Conservation (phyloP, 92 coral and sea anemone genomes). For the Palythoa grandiflora region DNA sequence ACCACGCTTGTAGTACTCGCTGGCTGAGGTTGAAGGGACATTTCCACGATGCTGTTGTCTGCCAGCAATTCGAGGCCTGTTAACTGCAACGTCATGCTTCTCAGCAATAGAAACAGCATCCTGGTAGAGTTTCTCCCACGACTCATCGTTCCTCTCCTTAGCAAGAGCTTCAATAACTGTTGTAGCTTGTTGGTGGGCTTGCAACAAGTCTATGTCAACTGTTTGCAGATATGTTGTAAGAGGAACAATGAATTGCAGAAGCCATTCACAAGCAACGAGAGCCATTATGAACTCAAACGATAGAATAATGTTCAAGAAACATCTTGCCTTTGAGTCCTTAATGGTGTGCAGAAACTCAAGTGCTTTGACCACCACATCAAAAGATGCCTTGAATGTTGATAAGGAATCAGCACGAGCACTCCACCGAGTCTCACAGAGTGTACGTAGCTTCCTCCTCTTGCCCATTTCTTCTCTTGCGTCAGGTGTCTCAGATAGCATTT, state of each 20-base stretch:
- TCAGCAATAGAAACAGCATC: constrained; percentile 2
- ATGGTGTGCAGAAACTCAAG: background rate
- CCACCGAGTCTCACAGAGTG: constrained; percentile 3
- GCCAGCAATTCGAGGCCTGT: background rate
- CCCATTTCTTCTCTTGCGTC: background rate
- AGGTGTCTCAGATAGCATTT: background rate
- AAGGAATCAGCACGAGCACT: background rate
- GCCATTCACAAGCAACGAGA: background rate
- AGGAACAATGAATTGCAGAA: background rate
- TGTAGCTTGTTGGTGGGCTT: constrained; percentile 1
- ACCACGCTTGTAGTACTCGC: constrained; percentile 7
- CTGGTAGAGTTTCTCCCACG: background rate
- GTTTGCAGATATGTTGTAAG: background rate
- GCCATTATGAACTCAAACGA: background rate
- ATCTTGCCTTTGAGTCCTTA: background rate
- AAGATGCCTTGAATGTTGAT: background rate
- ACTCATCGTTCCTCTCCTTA: background rate
- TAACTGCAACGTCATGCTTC: constrained; percentile 7
- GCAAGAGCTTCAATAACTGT: constrained; percentile 3
- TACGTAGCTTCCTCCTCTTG: background rate
- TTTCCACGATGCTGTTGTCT: background rate
- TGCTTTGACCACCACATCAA: background rate
- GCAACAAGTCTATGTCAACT: background rate
- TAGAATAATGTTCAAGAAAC: background rate
- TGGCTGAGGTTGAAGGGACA: constrained; percentile 1